Evolutionary conservation across 2,888 invertebrate species (phyloP).

Genomic region (Rhagonycha fulva): DNA sequence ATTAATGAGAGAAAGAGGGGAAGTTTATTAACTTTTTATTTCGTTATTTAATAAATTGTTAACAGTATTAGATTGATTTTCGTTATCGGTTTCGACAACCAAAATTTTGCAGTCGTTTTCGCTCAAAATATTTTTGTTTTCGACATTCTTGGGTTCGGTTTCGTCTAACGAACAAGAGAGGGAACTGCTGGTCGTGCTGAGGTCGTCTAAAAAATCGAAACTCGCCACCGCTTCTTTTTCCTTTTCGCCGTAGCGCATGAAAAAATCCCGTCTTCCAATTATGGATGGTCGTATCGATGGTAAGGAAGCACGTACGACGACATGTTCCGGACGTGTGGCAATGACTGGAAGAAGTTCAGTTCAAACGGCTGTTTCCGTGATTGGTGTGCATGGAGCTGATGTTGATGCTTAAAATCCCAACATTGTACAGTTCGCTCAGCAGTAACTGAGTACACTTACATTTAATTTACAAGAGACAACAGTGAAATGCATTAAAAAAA

Average conservation of each 20-base stretch:
- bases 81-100: conserved; percentile 6
- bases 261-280: conserved; percentile 77
- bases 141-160: conserved; percentile 22
- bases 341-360: conserved; percentile 59
- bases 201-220: conserved; percentile 79
- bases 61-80: conserved; percentile 8
- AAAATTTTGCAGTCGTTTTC: conserved; percentile 4
- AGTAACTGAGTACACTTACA: not conserved
- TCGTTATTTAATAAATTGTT: conserved; percentile 8
- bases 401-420: conserved; percentile 53
- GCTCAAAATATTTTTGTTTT: conserved; percentile 9
- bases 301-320: conserved; percentile 59
- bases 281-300: conserved; percentile 68
- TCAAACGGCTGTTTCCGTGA: conserved; percentile 56
- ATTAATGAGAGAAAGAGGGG: not conserved
- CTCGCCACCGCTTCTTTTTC: conserved; percentile 78
- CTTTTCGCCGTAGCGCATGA: conserved; percentile 76
- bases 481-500: not conserved
- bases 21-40: conserved; percentile 17
- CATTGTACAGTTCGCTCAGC: conserved; percentile 48
- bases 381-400: conserved; percentile 55
- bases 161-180: conserved; percentile 46
- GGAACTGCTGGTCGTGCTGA: conserved; percentile 51
- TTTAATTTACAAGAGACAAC: not conserved
- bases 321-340: conserved; percentile 63